Conservation (phyloP, 2,797 vertebrate genomes). For the Carduelis carduelis region DNA sequence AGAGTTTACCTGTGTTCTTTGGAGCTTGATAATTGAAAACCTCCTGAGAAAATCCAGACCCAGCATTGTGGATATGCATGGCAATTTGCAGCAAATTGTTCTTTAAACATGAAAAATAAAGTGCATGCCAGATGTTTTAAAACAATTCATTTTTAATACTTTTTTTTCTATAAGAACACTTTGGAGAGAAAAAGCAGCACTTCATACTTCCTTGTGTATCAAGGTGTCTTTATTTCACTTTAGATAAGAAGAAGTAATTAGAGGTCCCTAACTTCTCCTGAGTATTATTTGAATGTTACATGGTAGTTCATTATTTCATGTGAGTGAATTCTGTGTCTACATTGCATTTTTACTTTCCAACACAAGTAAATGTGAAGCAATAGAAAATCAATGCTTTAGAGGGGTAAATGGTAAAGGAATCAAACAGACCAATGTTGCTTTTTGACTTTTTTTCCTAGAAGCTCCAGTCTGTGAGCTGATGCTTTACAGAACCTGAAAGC, state of each 20-base stretch:
- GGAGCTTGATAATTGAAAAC: background rate
- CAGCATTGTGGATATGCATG: background rate
- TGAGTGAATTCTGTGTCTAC: background rate
- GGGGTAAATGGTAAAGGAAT: background rate
- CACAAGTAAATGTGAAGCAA: background rate
- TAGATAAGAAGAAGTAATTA: background rate
- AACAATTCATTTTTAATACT: background rate
- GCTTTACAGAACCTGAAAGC: background rate
- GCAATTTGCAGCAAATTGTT: background rate
- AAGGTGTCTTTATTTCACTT: background rate
- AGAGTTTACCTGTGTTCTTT: background rate
- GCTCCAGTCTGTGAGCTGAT: background rate
- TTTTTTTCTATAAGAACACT: background rate
- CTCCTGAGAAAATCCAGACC: background rate
- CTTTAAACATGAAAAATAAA: background rate
- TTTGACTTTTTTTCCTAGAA: background rate
- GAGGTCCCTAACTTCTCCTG: background rate
- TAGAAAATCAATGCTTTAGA: conserved; percentile 9
- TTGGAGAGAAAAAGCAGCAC: background rate
- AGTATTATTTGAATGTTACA: background rate
- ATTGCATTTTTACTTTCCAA: background rate
- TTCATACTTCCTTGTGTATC: background rate
- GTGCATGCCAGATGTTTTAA: background rate
- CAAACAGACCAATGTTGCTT: background rate
- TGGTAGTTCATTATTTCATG: background rate